A percentile compares a stretch with the other conserved stretches of the same genome.
Evolutionary conservation across 2,113 vertebrate species (phyloP).

Genomic region (Peucedramus taeniatus): DNA sequence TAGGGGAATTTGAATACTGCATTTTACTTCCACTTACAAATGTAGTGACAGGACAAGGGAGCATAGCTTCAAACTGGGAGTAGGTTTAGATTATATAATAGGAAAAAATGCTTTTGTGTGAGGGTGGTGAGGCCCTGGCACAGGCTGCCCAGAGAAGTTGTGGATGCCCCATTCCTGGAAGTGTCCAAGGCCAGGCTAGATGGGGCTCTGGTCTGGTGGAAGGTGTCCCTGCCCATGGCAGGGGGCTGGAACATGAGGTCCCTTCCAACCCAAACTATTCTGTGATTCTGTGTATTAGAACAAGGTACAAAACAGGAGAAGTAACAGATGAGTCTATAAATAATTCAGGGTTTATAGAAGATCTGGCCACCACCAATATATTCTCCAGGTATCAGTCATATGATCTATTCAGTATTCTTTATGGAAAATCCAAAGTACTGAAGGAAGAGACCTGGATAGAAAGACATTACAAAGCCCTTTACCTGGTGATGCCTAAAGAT

Average conservation of each 20-base stretch:
- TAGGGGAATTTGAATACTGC: neutral
- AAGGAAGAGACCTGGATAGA: neutral
- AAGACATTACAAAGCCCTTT: neutral
- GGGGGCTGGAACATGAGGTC: neutral
- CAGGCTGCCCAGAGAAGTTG: neutral
- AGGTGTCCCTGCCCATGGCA: neutral
- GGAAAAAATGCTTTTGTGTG: neutral
- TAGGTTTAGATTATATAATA: neutral
- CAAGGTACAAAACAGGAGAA: neutral
- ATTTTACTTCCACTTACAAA: neutral
- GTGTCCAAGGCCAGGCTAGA: neutral
- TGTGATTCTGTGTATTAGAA: neutral
- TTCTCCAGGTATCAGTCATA: neutral
- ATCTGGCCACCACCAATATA: neutral
- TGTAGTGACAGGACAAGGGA: neutral
- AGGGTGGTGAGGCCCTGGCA: neutral
- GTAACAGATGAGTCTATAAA: neutral
- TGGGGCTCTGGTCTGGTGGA: fast-evolving
- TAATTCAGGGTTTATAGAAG: neutral
- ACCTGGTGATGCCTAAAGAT: neutral
- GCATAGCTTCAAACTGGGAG: neutral
- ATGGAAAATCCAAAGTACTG: neutral
- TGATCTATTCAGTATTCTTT: neutral
- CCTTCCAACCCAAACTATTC: neutral
- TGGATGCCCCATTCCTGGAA: neutral